Percentiles rank a stretch among this genome's conserved stretches.
Evolutionary conservation across 2,888 invertebrate genomes (phyloP).

Genomic region (Cosmia trapezina): DNA sequence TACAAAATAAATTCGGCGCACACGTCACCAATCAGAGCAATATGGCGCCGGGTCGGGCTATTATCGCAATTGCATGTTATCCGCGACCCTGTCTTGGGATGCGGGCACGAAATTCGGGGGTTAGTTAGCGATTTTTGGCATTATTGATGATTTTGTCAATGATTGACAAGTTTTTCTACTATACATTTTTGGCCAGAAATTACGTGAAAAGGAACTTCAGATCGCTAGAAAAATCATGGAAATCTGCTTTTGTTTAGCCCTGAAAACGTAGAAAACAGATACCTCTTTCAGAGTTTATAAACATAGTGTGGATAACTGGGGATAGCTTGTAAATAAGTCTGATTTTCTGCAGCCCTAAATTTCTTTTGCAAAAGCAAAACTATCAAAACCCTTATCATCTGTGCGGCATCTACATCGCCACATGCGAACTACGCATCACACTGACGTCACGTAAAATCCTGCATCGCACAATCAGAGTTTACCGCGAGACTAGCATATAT

Average conservation of each 20-base stretch:
- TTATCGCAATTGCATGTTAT: slow-evolving; percentile 83
- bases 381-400: not conserved
- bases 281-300: not conserved
- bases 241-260: too few relatives aligned
- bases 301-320: not conserved
- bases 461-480: too few relatives aligned
- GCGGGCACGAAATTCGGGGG: slow-evolving; percentile 65
- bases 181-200: not conserved
- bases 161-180: not conserved
- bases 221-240: not conserved
- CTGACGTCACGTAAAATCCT: too few relatives aligned
- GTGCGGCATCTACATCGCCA: too few relatives aligned
- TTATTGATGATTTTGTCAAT: not conserved
- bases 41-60: slow-evolving; percentile 86
- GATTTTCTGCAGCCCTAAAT: not conserved
- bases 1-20: slow-evolving; percentile 85
- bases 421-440: too few relatives aligned
- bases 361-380: not conserved
- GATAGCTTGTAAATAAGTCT: not conserved
- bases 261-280: not conserved
- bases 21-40: slow-evolving; percentile 87
- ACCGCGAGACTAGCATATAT: too few relatives aligned
- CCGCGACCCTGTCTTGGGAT: slow-evolving; percentile 79
- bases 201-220: too few relatives aligned
- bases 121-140: slow-evolving; percentile 14